phyloP scores from a whole-genome alignment of 1,140 invertebrate species.

The Dendroctonus ponderosae region DNA sequence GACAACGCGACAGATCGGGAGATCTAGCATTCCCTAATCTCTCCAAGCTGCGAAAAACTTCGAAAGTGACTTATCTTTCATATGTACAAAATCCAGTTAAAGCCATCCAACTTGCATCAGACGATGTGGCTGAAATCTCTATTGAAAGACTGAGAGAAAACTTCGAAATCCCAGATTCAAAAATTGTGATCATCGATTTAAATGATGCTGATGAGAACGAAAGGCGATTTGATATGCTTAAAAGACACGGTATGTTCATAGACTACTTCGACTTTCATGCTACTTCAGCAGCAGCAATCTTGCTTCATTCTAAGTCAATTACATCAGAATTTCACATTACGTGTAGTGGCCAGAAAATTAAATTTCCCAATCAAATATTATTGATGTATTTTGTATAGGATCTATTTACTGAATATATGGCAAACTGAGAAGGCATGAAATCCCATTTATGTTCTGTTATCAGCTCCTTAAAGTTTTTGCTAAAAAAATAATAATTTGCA shows the following conservation, averaged over 20 bases:
- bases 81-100: conserved; percentile 46
- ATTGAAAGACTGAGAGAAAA: conserved; percentile 38
- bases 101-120: conserved; percentile 40
- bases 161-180: conserved; percentile 40
- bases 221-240: conserved; percentile 46
- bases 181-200: conserved; percentile 50
- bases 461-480: too few species aligned
- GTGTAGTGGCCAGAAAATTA: too few species aligned
- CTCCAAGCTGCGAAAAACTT: conserved; percentile 34
- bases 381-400: too few species aligned
- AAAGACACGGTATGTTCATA: conserved; percentile 51
- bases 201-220: conserved; percentile 51
- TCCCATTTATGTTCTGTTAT: too few species aligned
- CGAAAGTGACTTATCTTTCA: conserved; percentile 44
- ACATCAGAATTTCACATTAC: too few species aligned
- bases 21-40: conserved; percentile 38
- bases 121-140: conserved; percentile 37
- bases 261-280: too few species aligned
- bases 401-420: too few species aligned
- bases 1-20: conserved; percentile 38
- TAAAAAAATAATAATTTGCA: too few species aligned
- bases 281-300: too few species aligned
- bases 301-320: too few species aligned
- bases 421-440: too few species aligned
- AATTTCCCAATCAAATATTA: too few species aligned